Evolutionary conservation across 2,888 invertebrate species (phyloP).

Genomic region (Netelia inedita): DNA sequence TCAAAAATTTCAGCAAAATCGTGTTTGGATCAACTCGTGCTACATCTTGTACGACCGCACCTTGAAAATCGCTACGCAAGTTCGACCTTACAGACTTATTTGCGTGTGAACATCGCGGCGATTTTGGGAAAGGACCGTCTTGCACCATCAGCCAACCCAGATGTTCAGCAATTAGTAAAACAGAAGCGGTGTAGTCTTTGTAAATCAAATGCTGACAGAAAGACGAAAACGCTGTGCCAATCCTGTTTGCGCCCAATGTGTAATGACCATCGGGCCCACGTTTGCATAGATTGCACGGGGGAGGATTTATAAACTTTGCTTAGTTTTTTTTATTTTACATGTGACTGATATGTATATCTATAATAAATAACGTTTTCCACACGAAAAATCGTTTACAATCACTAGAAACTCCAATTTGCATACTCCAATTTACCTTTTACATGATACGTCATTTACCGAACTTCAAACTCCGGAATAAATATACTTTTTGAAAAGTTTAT

Average conservation of each 20-base stretch:
- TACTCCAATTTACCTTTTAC: slow-evolving; percentile 1
- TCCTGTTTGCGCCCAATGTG: slow-evolving; percentile 6
- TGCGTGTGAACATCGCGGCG: slow-evolving; percentile 15
- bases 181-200: background rate
- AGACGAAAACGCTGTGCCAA: background rate
- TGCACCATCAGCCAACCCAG: background rate
- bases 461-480: slow-evolving; percentile 11
- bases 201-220: background rate
- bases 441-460: slow-evolving; percentile 1
- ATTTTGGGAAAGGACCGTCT: slow-evolving; percentile 20
- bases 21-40: slow-evolving; percentile 18
- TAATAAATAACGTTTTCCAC: slow-evolving; percentile 4
- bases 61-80: slow-evolving; percentile 11
- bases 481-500: slow-evolving; percentile 16
- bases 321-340: background rate
- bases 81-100: slow-evolving; percentile 10
- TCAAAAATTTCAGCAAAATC: slow-evolving; percentile 15
- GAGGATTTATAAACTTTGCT: background rate
- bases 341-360: background rate
- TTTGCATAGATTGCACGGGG: background rate
- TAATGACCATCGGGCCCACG: background rate
- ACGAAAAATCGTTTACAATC: background rate
- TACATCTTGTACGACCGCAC: slow-evolving; percentile 15
- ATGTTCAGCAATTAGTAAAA: background rate
- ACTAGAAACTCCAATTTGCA: background rate